Base-by-base conservation (phyloP, 2,797 vertebrate species). In the Scomberomorus guttatus region DNA sequence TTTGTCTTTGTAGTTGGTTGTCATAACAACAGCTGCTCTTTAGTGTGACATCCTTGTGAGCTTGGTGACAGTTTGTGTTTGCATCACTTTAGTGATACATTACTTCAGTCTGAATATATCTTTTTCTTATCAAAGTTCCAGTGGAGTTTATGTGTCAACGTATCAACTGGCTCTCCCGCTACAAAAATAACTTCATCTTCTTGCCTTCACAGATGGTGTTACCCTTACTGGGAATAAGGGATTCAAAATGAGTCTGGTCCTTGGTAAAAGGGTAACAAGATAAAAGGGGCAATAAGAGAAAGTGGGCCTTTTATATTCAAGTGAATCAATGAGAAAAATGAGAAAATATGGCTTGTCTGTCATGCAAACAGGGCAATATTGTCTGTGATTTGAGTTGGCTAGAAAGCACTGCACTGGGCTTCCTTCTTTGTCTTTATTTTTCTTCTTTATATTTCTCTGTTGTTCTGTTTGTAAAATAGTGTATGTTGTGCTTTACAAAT, bases 11-110 rank as follows among this genome's bases (percentile, higher is more conserved):
- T 20, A 39, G 50, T 13, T 4, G 13, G 72, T 62, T 63, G 44
- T 52, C 46, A 65, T 37, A 44, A 44, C 58, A 58, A 44, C 68
- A 50, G 46, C 46, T 5, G 32, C 56, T 57, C 32, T 39, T 29
- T 54, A 14, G 14, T 13, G 51, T 61, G 8, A 7, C 57, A 4
- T 25, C 15, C 17, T 5, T 12, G 48, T 27, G 32, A 54, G 20
- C 24, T 27, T 7, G 48, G 27, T 42, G 70, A 74, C 44, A 55
- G 52, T 50, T 63, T 50, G n/a, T 34, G 64, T 77, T 85, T 78
- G 56, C 59, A 74, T 80, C 50, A 54, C 66, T 79, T 57, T 14
- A 25, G 13, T 15, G 50, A 58, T 12, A 22, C 10, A 25, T 56
- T 61, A 29, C 51, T 71, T 81, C 13, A 52, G 29, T 57, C 42